Evolutionary conservation across 1,140 invertebrate species (phyloP), one percentile per base, ranked within the genome.

Genomic region (Andrena cerasifolii): DNA sequence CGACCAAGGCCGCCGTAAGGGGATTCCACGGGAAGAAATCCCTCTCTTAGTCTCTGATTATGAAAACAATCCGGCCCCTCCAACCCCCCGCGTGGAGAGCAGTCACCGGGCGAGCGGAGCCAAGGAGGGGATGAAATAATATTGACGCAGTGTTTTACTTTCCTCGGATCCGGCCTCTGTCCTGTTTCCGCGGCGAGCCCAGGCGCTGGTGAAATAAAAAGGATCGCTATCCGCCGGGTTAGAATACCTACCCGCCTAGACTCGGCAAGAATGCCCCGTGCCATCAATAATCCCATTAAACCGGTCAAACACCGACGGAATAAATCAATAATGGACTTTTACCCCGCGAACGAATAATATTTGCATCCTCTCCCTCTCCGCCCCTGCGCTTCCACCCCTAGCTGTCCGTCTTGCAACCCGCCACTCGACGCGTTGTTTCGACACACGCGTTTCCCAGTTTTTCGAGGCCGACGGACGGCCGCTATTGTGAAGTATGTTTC

Each of bases 281-380:
- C 63, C 67, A 61, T 51, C 45, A 43, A 82, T 82, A 78, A 83
- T 82, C 80, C 68, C 68, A 72, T 82, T 83, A 82, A 82, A 82
- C 66, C 80, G 67, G 49, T 73, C 79, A 83, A 83, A 83, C 67
- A 71, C 79, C 62, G 62, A 21, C 33, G 61, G 67, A 73, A 83
- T 83, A 83, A 83, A 83, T 82, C 81, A 73, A 83, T 83, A 78
- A 82, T 62, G 54, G 49, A 72, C 28, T 81, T 78, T 68, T 53
- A 61, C 26, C 74, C n/a, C 54, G 47, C 21, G 43, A 66, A 62
- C 61, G 74, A 62, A 83, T 72, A 83, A 81, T 66, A 82, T 78
- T 73, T 78, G 61, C 67, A 45, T 26, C 56, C 28, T 54, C 56
- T 31, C 47, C 18, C 21, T 54, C 62, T 65, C 54, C 24, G 8